Percentiles rank a stretch among this genome's conserved stretches.
Evolutionary conservation across 2,888 invertebrate species (phyloP).

Genomic region (Osmoderma eremita): DNA sequence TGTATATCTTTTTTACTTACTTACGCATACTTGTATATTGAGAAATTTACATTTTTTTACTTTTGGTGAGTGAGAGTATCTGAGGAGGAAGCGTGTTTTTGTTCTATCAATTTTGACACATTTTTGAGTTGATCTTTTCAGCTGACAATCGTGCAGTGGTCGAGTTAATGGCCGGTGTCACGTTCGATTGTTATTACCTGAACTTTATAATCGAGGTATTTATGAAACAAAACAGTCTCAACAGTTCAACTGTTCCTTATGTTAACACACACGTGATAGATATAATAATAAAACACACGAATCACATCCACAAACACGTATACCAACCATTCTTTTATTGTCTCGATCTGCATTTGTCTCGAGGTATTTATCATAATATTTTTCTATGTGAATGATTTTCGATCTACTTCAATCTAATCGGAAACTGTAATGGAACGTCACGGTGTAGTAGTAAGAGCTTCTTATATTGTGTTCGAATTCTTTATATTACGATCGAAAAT

Average conservation of each 20-base stretch:
- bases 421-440: too few species aligned
- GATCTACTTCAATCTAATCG: neutral
- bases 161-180: constrained; percentile 51
- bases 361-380: constrained; percentile 47
- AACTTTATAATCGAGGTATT: constrained; percentile 53
- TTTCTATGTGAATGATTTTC: constrained; percentile 24
- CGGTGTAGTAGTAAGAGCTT: too few species aligned
- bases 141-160: constrained; percentile 49
- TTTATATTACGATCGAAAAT: constrained; percentile 5
- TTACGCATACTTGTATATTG: neutral
- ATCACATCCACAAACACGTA: constrained; percentile 41
- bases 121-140: constrained; percentile 51
- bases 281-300: constrained; percentile 25
- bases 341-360: constrained; percentile 41
- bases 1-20: neutral
- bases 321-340: constrained; percentile 46
- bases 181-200: constrained; percentile 52
- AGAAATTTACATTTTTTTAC: constrained; percentile 3
- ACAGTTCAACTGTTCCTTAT: constrained; percentile 32
- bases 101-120: constrained; percentile 39
- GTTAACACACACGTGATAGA: constrained; percentile 32
- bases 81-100: constrained; percentile 33
- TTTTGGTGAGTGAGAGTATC: constrained; percentile 18
- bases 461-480: too few species aligned
- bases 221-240: constrained; percentile 44